Base-by-base conservation (phyloP, 2,113 vertebrate genomes). In the Alectura lathami region DNA sequence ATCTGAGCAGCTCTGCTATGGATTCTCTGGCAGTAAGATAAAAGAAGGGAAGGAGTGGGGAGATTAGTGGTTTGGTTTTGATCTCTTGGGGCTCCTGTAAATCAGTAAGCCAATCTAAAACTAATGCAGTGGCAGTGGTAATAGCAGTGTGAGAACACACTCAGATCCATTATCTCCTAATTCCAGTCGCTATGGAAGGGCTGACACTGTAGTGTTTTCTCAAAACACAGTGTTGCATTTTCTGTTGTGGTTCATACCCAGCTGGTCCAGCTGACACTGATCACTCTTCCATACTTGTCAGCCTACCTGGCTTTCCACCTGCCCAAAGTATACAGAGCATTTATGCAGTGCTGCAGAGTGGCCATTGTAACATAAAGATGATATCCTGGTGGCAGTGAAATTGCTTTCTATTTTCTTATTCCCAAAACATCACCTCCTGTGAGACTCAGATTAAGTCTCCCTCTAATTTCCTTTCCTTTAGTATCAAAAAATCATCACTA, bases 81-180 rank as follows among this genome's bases (percentile, higher is more conserved):
- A 75, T 95, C 87, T 93, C 51, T 56, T 60, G 60, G 80, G 89
- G 84, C 40, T 84, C 62, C 27, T 30, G 59, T 91, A 93, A 89
- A 91, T 88, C 88, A 95, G 75, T 34, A 78, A 88, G 51, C 75
- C 56, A 96, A 86, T 75, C 64, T 90, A 50, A 90, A 93, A 81
- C 56, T 59, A 90, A 91, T 60, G 38, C 60, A 68, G 48, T 74
- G 86, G 32, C 79, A 34, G n/a, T 10, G 43, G 45, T 68, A 88
- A 73, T 29, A 83, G 36, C 62, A 27, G 56, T 81, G 63, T 75
- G 60, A 88, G 82, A 88, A 88, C n/a, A 51, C 17, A 64, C 24
- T 86, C 0, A 0, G 72, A 74, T 88, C 83, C 51, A 60, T 88
- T 88, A 88, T 74, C 54, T 69, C 38, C 67, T 59, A 76, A 91